Evolutionary conservation across 2,888 invertebrate species (phyloP), one percentile per base, ranked within the genome.

Genomic region (Aspidapion aeneum): DNA sequence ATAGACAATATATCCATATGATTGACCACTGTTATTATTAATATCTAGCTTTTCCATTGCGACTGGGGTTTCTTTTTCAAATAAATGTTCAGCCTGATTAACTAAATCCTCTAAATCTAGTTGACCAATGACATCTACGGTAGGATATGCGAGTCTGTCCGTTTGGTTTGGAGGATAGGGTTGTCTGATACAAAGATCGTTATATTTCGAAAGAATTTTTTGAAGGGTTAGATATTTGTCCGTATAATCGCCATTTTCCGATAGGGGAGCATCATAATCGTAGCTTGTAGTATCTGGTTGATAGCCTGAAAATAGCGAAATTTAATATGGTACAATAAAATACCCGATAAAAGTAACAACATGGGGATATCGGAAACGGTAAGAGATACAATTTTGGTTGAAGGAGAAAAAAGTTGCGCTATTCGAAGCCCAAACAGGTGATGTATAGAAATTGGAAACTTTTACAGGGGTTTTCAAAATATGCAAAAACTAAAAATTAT

Each of bases 211-310:
- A 21, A 77, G 69, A 18, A 87, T 79, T n/a, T 87, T 80, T 70
- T 89, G 85, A 59, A 93, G 84, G 1, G 83, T 84, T 65, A 83
- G 84, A 77, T 93, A 97, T 80, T 96, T 96, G 0, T 85, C 82
- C 0, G 95, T 95, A 1, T 91, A 89, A 81, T 96, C 95, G 1
- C 96, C 96, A 58, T 92, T 90, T 80, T 98, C 97, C 2, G 84
- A 85, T 69, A 98, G 80, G 0, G 96, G 96, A 0, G 96, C 92
- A 77, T 96, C 94, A 74, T 96, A 80, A 75, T 82, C 82, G 65
- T 82, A 83, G 66, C 81, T 82, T 0, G 80, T 79, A 16, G 80
- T 80, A 68, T 79, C 79, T 1, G 82, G 77, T 60, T 76, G 74
- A 65, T 70, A 77, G 1, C 73, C 76, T 55, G 68, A 66, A 66